Conservation (phyloP, 2,113 vertebrate species). For the Nothoprocta pentlandii region DNA sequence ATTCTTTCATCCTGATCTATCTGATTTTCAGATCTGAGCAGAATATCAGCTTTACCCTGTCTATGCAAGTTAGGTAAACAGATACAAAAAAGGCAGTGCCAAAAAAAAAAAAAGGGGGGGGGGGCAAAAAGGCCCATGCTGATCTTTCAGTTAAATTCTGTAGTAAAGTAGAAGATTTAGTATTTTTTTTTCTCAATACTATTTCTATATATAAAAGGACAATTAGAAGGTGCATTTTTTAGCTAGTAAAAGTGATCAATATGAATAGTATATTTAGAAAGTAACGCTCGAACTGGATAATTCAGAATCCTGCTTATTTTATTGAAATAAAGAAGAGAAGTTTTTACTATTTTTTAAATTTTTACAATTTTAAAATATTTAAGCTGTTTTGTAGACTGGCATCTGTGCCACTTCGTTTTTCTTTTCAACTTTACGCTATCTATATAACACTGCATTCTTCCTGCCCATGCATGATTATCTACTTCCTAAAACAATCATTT, state of each 20-base stretch:
- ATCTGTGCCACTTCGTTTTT: background rate
- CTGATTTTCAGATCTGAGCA: background rate
- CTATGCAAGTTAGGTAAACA: background rate
- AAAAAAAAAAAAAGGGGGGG: background rate
- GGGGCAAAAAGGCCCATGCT: background rate
- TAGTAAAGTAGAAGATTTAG: background rate
- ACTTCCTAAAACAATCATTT: slow-evolving; percentile 9
- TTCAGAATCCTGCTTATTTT: background rate
- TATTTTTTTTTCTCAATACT: background rate
- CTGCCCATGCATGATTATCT: background rate
- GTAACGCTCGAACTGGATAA: background rate
- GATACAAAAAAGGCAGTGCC: background rate
- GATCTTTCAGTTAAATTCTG: background rate
- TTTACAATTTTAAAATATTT: background rate
- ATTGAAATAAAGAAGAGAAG: background rate
- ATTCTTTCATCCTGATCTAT: background rate
- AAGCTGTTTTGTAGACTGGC: background rate
- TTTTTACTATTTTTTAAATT: background rate
- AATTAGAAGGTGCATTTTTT: background rate
- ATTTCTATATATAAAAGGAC: background rate
- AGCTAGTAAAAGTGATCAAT: background rate
- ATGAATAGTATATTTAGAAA: background rate
- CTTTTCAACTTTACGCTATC: background rate
- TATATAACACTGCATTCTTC: background rate
- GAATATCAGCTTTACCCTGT: background rate